Base-by-base conservation (phyloP, 2,797 vertebrate species). In the Coreius guichenoti region DNA sequence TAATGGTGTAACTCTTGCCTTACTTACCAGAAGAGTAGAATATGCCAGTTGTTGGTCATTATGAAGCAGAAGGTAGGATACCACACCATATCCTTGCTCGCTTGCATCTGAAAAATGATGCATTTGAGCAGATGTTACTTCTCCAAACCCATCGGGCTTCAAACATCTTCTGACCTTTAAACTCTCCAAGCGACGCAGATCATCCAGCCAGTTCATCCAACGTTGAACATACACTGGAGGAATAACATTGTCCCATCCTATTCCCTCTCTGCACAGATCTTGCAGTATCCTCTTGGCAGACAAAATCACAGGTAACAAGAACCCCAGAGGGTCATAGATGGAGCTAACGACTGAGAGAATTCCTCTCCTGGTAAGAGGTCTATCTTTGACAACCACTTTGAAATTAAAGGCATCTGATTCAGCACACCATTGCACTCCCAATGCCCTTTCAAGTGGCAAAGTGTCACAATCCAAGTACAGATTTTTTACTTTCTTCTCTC, bases 1-100 rank as follows among this genome's bases (percentile, higher is more conserved):
- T 17, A 77, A 43, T 11, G 51, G 75, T n/a, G 54, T 77, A 39
- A 77, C 54, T 61, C 54, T 78, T 49, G 82, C 54, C 33, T 87
- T 87, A n/a, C 77, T 51, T 19, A 26, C 23, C 1, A 78, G 14
- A 26, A 43, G 56, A 7, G 14, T 43, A 19, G 56, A 78, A 45
- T 26, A 7, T 17, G 54, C 1, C 13, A 2, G 3, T 7, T 11
- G 21, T 3, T 43, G 33, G 0, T n/a, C 6, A 39, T 77, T 76
- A 36, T 21, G 11, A 23, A 77, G 51, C 51, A 56, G 19, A 3
- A 51, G 0, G 8, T 51, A 74, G 3, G 70, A 49, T 3, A 29
- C 70, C 43, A 76, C 31, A 8, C 74, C 19, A 49, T 58, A 77
- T 39, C 74, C 74, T 8, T 77, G 21, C 33, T 58, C 21, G 2